These are phyloP conservation scores for Entomobrya multifasciata DNA, from an alignment of 2,888 invertebrate genomes.

Conservation along the genomic window DNA sequence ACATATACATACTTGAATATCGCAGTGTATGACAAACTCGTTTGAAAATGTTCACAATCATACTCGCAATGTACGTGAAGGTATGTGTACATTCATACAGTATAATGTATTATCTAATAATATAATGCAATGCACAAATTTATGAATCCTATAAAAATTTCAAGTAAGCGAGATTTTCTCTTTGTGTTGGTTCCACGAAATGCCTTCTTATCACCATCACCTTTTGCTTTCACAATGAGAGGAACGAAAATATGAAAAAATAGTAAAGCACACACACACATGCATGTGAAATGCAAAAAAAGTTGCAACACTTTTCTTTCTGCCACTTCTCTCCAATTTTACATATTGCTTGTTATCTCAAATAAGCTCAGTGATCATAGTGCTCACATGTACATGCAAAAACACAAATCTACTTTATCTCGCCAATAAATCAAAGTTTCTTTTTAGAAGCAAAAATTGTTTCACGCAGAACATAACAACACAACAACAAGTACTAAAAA, in stretches of 20 bases:
- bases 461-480: slow-evolving; percentile 16
- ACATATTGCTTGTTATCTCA: slow-evolving; percentile 53
- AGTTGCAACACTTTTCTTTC: background rate
- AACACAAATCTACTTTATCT: slow-evolving; percentile 55
- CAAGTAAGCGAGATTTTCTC: slow-evolving; percentile 24
- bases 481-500: too few species aligned
- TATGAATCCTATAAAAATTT: slow-evolving; percentile 17
- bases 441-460: background rate
- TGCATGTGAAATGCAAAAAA: slow-evolving; percentile 6
- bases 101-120: background rate
- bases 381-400: slow-evolving; percentile 40
- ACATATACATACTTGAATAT: background rate
- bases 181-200: slow-evolving; percentile 11
- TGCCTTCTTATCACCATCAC: slow-evolving; percentile 40
- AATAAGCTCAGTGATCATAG: slow-evolving; percentile 50
- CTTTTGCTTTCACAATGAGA: background rate
- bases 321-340: too few species aligned
- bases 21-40: too few species aligned
- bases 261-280: background rate
- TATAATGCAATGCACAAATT: background rate
- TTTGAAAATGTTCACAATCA: too few species aligned
- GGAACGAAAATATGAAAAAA: background rate
- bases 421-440: slow-evolving; percentile 49
- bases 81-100: too few species aligned
- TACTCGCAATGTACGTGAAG: too few species aligned